These are phyloP conservation scores for Asbolus verrucosus DNA, from an alignment of 1,140 invertebrate species.

Conservation along the genomic window DNA sequence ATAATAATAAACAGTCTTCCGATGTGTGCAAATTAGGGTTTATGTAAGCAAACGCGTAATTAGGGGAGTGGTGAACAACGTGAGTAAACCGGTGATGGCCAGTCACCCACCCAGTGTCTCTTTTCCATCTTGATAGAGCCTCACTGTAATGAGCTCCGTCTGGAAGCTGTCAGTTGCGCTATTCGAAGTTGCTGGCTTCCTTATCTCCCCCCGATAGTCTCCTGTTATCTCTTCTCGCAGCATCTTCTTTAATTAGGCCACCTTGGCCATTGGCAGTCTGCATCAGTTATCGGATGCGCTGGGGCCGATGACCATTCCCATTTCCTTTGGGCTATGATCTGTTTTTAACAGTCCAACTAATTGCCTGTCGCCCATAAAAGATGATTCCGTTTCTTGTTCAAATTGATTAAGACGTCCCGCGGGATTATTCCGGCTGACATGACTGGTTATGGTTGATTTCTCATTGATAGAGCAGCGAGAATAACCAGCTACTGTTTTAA, in stretches of 20 bases:
- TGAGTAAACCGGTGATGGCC: constrained; percentile 34
- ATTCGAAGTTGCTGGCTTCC: constrained; percentile 33
- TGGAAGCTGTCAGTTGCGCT: constrained; percentile 48
- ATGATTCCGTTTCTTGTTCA: constrained; percentile 47
- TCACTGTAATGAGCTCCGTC: constrained; percentile 49
- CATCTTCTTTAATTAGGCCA: constrained; percentile 49
- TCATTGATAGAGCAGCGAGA: constrained; percentile 39
- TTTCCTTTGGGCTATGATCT: constrained; percentile 37
- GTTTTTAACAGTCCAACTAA: constrained; percentile 41
- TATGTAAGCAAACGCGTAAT: constrained; percentile 13
- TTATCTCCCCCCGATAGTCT: constrained; percentile 47
- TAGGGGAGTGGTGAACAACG: constrained; percentile 28
- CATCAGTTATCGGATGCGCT: constrained; percentile 20
- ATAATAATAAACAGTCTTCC: neutral
- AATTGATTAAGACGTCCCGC: constrained; percentile 46
- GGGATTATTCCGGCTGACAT: constrained; percentile 43
- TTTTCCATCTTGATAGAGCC: constrained; percentile 47
- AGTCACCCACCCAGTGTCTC: constrained; percentile 43
- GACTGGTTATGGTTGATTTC: constrained; percentile 42
- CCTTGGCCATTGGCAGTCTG: constrained; percentile 43
- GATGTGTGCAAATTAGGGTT: neutral
- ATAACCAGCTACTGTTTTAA: constrained; percentile 45
- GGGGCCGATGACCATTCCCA: constrained; percentile 26
- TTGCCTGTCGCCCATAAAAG: constrained; percentile 45
- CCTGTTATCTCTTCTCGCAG: constrained; percentile 35